Conservation (phyloP, 2,888 invertebrate species). For the Pseudococcus longispinus region DNA sequence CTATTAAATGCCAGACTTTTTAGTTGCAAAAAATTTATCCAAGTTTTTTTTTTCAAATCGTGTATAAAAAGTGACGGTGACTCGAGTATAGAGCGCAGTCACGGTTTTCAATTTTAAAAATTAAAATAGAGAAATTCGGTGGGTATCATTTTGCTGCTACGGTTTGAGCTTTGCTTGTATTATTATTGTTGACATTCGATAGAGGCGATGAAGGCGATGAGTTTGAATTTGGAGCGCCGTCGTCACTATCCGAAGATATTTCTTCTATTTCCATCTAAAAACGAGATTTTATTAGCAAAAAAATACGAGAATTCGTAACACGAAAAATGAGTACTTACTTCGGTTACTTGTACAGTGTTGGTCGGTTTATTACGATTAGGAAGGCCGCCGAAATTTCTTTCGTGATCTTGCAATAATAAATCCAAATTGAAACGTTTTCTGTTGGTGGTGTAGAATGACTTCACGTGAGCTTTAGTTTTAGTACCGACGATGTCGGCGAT, state of each 20-base stretch:
- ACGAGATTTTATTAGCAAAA: not conserved
- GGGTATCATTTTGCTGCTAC: conserved; percentile 46
- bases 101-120: no score
- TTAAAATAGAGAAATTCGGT: not conserved
- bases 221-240: not conserved
- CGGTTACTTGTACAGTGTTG: not conserved
- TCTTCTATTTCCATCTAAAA: conserved; percentile 50
- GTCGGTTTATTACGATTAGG: not conserved
- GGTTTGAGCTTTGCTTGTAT: conserved; percentile 52
- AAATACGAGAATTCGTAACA: not conserved
- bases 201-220: conserved; percentile 50
- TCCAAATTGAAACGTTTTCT: conserved; percentile 89
- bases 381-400: conserved; percentile 70
- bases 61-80: not conserved
- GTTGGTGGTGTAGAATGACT: conserved; percentile 90
- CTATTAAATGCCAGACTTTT: not conserved
- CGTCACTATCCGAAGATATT: conserved; percentile 49
- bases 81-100: not conserved
- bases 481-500: conserved; percentile 95
- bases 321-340: not conserved
- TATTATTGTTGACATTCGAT: conserved; percentile 20
- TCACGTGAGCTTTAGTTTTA: conserved; percentile 91
- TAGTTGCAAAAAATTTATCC: not conserved
- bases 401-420: conserved; percentile 82
- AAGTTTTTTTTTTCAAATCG: not conserved